Base-by-base conservation (phyloP, 2,113 vertebrate genomes). In the Cathartes aura region DNA sequence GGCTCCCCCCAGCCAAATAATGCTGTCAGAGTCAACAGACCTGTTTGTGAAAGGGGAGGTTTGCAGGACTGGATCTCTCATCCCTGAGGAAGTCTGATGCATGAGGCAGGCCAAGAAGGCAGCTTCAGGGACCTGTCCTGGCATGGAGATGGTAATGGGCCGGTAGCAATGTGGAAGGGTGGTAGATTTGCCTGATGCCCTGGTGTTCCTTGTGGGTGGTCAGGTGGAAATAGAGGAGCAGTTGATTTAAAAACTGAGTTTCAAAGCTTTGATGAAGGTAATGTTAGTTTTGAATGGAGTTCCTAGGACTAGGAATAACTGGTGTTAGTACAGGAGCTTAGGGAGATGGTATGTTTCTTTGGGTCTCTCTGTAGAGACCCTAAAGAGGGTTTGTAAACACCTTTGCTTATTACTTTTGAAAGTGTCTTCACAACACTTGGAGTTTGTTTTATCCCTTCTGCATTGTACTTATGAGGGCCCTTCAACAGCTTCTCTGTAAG, bases 1-100 rank as follows among this genome's bases (percentile, higher is more conserved):
- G 50, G 11, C 13, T 40, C 22, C 66, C 30, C 42, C 9, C 21
- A 34, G 48, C 16, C 36, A 4, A 53, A 16, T 0, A 2, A 0
- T 8, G 58, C 40, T 42, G 7, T 6, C 13, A 5, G 58, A 59
- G 40, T 15, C 79, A 7, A 13, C 7, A 5, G 29, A 27, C 2
- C 9, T 24, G 26, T 11, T 62, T 70, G 53, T 6, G 27, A 10
- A 42, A 36, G 4, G 16, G 8, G 12, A 63, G 5, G 1, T 43
- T 48, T 83, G 27, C 17, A 14, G 85, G 27, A 9, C 18, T 9
- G 40, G 40, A 4, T 30, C 48, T 68, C 32, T 62, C 14, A 4
- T 12, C 47, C 24, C n/a, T 18, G 21, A 67, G 47, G 68, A 82
- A 9, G 24, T 4, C 63, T 17, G 34, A 16, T 23, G 29, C 2